Conservation (phyloP, 2,888 invertebrate species). For the Drosophila crucigera region DNA sequence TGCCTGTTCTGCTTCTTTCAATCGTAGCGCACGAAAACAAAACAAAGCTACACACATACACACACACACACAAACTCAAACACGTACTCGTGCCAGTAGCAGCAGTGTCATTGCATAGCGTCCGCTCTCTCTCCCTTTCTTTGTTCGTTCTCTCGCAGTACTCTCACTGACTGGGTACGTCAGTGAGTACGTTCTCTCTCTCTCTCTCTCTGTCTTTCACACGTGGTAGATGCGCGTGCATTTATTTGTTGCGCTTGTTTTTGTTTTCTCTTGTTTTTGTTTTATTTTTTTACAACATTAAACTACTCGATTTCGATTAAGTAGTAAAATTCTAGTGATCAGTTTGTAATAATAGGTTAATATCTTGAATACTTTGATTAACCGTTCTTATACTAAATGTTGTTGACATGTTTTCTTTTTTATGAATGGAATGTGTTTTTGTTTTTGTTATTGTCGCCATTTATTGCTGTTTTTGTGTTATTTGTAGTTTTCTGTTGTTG, state of each 20-base stretch:
- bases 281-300: not conserved
- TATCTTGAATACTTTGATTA: not conserved
- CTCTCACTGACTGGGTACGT: not conserved
- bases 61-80: not conserved
- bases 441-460: constrained; percentile 8
- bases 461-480: constrained; percentile 5
- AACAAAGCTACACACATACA: constrained; percentile 29
- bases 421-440: constrained; percentile 7
- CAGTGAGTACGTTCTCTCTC: not conserved
- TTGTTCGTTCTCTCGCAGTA: not conserved
- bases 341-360: not conserved
- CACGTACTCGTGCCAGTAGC: constrained; percentile 19
- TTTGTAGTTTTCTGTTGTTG: constrained; percentile 4
- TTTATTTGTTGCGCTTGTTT: constrained; percentile 17
- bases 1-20: constrained; percentile 35
- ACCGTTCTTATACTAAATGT: not conserved
- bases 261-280: not conserved
- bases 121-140: constrained; percentile 13
- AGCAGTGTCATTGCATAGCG: constrained; percentile 30
- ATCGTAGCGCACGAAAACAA: constrained; percentile 44
- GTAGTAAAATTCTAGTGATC: not conserved
- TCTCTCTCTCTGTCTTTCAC: constrained; percentile 5
- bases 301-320: constrained; percentile 5
- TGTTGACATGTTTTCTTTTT: constrained; percentile 18
- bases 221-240: constrained; percentile 9